Percentiles rank a stretch among this genome's conserved stretches.
Evolutionary conservation across 92 coral and sea anemone genomes (phyloP).

Genomic region (Zoanthus sansibaricus): DNA sequence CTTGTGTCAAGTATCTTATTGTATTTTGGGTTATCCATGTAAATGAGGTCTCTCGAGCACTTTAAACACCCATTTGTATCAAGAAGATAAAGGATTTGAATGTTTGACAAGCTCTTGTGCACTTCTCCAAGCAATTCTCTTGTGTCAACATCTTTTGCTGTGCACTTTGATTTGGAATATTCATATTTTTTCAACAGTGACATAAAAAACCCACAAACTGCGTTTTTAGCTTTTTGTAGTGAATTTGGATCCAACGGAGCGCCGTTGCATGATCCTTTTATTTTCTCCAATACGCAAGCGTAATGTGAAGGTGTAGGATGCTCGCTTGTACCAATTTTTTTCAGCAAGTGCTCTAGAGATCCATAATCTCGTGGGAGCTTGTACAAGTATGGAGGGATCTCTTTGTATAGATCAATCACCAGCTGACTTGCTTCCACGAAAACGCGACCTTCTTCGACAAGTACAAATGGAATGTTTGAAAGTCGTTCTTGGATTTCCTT

Average conservation of each 20-base stretch:
- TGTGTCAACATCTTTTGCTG: not conserved
- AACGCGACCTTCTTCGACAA: constrained; percentile 41
- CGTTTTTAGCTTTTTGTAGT: not conserved
- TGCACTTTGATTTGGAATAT: not conserved
- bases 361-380: constrained; percentile 53
- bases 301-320: constrained; percentile 33
- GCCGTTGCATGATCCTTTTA: constrained; percentile 38
- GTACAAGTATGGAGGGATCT: constrained; percentile 54
- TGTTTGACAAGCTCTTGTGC: constrained; percentile 4
- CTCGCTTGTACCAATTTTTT: constrained; percentile 58
- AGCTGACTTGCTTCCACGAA: constrained; percentile 54
- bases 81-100: constrained; percentile 74
- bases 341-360: constrained; percentile 32
- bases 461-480: not conserved
- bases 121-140: not conserved
- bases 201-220: not conserved
- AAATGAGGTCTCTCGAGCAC: constrained; percentile 61
- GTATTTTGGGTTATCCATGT: constrained; percentile 53
- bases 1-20: constrained; percentile 42
- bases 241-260: constrained; percentile 37
- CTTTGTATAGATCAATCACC: constrained; percentile 35
- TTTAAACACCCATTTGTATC: constrained; percentile 53
- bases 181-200: not conserved
- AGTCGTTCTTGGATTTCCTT: constrained; percentile 5
- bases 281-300: constrained; percentile 44